Conservation (phyloP, 2,797 vertebrate species). For the Molothrus aeneus region DNA sequence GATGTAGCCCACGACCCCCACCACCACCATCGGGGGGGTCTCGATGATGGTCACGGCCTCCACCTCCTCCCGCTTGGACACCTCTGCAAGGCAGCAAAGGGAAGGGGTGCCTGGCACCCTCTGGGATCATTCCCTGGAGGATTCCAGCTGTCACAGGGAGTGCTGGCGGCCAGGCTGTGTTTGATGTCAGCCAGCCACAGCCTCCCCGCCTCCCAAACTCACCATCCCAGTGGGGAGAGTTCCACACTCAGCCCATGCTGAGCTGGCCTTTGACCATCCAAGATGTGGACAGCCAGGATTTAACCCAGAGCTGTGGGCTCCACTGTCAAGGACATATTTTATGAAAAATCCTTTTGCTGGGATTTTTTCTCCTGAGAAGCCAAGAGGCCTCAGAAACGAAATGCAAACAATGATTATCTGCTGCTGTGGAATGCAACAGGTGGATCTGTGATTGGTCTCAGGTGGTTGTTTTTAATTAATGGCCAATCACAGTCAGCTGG, state of each 20-base stretch:
- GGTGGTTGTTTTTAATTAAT: no score
- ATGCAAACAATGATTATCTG: no score
- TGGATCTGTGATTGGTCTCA: no score
- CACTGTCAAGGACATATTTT: no score
- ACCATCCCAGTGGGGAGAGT: rapidly evolving
- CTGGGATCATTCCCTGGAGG: neutral
- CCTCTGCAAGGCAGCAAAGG: conserved; percentile 74
- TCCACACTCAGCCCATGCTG: neutral
- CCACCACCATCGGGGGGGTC: conserved; percentile 88
- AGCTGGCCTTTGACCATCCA: neutral
- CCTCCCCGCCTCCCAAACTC: neutral
- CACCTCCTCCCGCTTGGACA: conserved; percentile 89
- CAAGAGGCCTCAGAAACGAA: no score
- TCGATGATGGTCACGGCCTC: conserved; percentile 93
- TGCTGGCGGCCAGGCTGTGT: rapidly evolving
- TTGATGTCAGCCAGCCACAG: neutral
- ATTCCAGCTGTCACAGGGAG: rapidly evolving
- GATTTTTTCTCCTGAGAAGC: no score
- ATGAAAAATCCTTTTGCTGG: no score
- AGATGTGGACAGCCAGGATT: neutral
- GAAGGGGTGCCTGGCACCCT: rapidly evolving
- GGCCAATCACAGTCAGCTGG: no score
- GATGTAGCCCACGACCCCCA: conserved; percentile 90
- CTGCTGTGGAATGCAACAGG: no score
- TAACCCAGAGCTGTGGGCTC: neutral